phyloP scores from a whole-genome alignment of 2,888 invertebrate genomes.

The Abrostola triplasia region DNA sequence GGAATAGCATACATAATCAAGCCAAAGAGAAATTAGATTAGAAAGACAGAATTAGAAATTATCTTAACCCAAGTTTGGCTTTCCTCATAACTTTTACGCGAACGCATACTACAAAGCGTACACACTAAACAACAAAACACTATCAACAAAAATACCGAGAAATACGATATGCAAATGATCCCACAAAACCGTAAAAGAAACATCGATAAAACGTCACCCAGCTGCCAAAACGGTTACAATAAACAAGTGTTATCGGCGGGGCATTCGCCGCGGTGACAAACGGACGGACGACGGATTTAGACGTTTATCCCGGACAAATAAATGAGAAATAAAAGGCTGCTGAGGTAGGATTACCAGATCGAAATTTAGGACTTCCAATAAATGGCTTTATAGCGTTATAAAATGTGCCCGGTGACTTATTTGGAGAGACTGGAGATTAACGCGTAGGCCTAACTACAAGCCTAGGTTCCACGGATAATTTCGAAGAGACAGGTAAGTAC shows the following conservation, averaged over 20 bases:
- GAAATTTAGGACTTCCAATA: conserved; percentile 5
- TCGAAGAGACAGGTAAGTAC: too few relatives aligned
- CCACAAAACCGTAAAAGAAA: conserved; percentile 48
- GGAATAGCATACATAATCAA: too few relatives aligned
- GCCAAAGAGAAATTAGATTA: background rate
- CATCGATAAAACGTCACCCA: conserved; percentile 58
- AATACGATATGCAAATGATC: conserved; percentile 55
- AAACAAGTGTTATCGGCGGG: conserved; percentile 68
- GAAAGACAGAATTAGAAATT: background rate
- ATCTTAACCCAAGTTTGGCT: background rate
- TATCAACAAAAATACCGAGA: conserved; percentile 37
- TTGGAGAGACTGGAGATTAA: too few relatives aligned
- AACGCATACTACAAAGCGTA: conserved; percentile 36
- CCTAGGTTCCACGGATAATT: too few relatives aligned
- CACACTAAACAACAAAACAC: conserved; percentile 22
- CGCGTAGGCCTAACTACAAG: too few relatives aligned
- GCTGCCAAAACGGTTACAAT: conserved; percentile 65
- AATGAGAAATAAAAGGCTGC: conserved; percentile 53
- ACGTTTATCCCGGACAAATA: conserved; percentile 64
- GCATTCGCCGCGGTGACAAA: conserved; percentile 74
- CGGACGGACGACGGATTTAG: conserved; percentile 71
- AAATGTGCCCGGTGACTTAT: background rate
- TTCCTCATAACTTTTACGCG: background rate
- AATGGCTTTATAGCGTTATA: background rate
- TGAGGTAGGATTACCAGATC: conserved; percentile 25